Evolutionary conservation across 2,797 vertebrate species (phyloP).

Genomic region (Mormyrus hasselquistii): DNA sequence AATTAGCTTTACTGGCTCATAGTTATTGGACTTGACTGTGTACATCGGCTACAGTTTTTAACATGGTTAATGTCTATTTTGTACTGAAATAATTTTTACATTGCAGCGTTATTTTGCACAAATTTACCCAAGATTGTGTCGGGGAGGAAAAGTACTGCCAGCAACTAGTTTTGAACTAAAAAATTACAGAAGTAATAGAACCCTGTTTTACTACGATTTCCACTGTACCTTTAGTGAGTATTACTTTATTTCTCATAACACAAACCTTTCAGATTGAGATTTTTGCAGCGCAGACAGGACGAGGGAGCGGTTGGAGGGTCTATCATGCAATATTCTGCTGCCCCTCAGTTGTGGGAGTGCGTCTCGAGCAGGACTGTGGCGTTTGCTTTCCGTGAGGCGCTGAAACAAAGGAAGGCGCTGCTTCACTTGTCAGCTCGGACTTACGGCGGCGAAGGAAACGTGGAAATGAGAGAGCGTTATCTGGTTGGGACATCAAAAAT

Average conservation of each 20-base stretch:
- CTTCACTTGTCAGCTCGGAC: background rate
- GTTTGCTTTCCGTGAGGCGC: constrained; percentile 31
- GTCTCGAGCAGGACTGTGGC: background rate
- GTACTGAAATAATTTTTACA: background rate
- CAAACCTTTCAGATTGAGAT: background rate
- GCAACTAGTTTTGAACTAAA: background rate
- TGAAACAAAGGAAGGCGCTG: constrained; percentile 33
- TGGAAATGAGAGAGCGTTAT: background rate
- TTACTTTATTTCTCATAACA: background rate
- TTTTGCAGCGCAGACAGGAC: background rate
- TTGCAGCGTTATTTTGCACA: background rate
- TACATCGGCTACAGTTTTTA: background rate
- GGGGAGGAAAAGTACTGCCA: background rate
- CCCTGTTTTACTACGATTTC: background rate
- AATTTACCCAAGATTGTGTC: background rate
- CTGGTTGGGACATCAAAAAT: background rate
- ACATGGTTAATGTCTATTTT: background rate
- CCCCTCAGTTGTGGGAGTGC: background rate
- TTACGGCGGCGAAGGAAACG: no score
- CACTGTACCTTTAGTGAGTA: background rate
- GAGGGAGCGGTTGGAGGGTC: background rate
- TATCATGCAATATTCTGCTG: background rate
- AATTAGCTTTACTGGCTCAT: background rate
- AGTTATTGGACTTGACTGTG: background rate
- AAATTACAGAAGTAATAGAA: background rate